phyloP scores from a whole-genome alignment of 2,113 vertebrate species.

The Glaucidium brasilianum region DNA sequence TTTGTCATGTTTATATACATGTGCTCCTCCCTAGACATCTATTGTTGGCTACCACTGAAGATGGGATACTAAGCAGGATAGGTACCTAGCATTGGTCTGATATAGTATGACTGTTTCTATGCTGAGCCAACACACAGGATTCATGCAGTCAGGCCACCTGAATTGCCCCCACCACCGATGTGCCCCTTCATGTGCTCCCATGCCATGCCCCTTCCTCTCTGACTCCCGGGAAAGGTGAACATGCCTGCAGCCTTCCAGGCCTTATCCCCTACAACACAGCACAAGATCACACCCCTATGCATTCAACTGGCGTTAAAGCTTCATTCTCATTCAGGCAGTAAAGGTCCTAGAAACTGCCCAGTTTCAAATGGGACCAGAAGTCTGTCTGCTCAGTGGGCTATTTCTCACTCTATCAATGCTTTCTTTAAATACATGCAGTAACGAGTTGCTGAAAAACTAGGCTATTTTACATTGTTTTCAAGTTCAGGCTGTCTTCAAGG shows the following conservation, averaged over 20 bases:
- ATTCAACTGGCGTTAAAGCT: neutral
- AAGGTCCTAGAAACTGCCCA: neutral
- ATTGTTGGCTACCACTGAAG: neutral
- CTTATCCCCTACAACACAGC: neutral
- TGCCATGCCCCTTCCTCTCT: neutral
- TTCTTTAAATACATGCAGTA: slow-evolving; percentile 32
- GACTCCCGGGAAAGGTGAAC: neutral
- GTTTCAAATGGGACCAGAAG: neutral
- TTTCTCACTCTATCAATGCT: slow-evolving; percentile 38
- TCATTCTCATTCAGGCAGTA: neutral
- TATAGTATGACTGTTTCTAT: neutral
- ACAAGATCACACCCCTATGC: neutral
- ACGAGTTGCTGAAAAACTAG: slow-evolving; percentile 55
- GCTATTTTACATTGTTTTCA: slow-evolving; percentile 53
- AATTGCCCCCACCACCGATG: neutral
- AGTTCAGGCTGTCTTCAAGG: slow-evolving; percentile 70
- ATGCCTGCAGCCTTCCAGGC: neutral
- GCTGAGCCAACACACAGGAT: neutral
- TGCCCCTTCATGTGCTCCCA: neutral
- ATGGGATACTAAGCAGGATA: too few relatives aligned
- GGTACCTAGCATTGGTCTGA: neutral
- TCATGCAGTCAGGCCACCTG: neutral
- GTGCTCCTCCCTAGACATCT: neutral
- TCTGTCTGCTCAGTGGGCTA: neutral
- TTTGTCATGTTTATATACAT: neutral